These are phyloP conservation scores for Euproctis similis DNA, from an alignment of 2,888 invertebrate species.

Conservation along the genomic window DNA sequence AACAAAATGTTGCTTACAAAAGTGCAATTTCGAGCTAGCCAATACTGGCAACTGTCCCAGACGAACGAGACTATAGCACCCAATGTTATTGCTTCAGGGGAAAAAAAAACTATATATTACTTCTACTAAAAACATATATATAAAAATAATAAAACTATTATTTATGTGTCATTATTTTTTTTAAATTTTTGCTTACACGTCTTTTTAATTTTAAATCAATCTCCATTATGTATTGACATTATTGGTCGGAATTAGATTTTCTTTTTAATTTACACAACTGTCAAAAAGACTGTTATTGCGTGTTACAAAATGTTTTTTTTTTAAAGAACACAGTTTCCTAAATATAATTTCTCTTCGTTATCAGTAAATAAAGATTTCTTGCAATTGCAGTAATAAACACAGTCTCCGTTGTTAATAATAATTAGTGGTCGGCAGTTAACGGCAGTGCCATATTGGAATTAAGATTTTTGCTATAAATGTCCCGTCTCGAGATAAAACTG, in stretches of 20 bases:
- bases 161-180: too few relatives aligned
- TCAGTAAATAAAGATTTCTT: slow-evolving; percentile 18
- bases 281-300: too few relatives aligned
- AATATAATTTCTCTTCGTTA: not conserved
- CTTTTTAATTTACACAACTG: too few relatives aligned
- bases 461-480: slow-evolving; percentile 76
- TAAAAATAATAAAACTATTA: too few relatives aligned
- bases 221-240: too few relatives aligned
- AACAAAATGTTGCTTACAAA: slow-evolving; percentile 17
- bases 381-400: slow-evolving; percentile 61
- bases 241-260: too few relatives aligned
- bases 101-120: slow-evolving; percentile 61
- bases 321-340: too few relatives aligned
- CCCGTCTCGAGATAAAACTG: slow-evolving; percentile 58
- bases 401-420: slow-evolving; percentile 60
- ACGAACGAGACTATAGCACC: slow-evolving; percentile 60
- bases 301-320: too few relatives aligned
- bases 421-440: slow-evolving; percentile 72
- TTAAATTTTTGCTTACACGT: too few relatives aligned
- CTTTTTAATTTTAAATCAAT: too few relatives aligned
- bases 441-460: slow-evolving; percentile 60
- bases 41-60: slow-evolving; percentile 56
- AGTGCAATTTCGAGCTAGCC: slow-evolving; percentile 29
- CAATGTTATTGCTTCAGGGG: slow-evolving; percentile 66
- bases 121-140: too few relatives aligned